These are phyloP conservation scores for Toxonevra muliebris DNA, from an alignment of 2,888 invertebrate genomes.

Conservation along the genomic window DNA sequence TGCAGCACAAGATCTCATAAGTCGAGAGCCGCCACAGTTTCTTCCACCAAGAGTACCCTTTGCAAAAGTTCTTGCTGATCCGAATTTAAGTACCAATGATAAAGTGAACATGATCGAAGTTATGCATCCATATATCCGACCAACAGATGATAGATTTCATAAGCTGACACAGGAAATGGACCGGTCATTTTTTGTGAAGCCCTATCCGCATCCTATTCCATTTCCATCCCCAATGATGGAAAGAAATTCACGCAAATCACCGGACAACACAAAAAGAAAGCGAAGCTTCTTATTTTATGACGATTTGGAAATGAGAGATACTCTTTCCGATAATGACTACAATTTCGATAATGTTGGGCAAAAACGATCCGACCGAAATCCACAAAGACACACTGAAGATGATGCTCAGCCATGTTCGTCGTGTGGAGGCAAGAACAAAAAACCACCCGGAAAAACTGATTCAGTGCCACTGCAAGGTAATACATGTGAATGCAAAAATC, in stretches of 20 bases:
- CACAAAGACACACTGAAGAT: conserved; percentile 11
- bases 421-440: conserved; percentile 38
- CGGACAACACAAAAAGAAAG: conserved; percentile 24
- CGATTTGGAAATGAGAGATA: conserved; percentile 41
- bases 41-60: conserved; percentile 35
- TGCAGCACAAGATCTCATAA: conserved; percentile 14
- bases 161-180: conserved; percentile 37
- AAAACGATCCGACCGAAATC: not conserved
- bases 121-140: conserved; percentile 29
- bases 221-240: conserved; percentile 8
- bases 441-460: conserved; percentile 13
- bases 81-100: conserved; percentile 37
- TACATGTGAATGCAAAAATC: conserved; percentile 15
- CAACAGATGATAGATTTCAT: conserved; percentile 18
- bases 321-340: conserved; percentile 31
- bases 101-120: conserved; percentile 41
- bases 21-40: conserved; percentile 23
- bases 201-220: conserved; percentile 14
- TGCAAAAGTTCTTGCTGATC: conserved; percentile 38
- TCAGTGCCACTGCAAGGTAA: not conserved
- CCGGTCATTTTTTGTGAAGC: conserved; percentile 24
- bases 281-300: conserved; percentile 39
- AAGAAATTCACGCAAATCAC: not conserved
- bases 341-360: conserved; percentile 31
- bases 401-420: conserved; percentile 30